Evolutionary conservation across 2,113 vertebrate genomes (phyloP).

Genomic region (Sapayoa aenigma): DNA sequence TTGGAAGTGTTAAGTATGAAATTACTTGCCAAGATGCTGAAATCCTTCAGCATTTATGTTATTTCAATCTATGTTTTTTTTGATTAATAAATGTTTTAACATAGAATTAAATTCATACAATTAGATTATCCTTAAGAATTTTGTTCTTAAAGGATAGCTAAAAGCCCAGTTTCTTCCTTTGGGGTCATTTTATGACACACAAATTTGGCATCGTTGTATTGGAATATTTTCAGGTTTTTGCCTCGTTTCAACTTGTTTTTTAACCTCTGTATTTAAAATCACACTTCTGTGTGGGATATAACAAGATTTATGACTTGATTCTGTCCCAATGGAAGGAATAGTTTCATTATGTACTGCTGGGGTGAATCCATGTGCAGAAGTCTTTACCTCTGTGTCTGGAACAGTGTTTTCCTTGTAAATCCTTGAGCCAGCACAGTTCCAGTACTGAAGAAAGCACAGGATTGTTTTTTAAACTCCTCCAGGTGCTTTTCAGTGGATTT

Average conservation of each 20-base stretch:
- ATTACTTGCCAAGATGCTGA: not conserved
- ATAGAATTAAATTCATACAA: not conserved
- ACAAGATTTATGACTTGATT: not conserved
- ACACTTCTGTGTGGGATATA: not conserved
- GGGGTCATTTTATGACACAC: not conserved
- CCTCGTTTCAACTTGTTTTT: not conserved
- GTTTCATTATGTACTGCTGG: not conserved
- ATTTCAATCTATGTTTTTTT: not conserved
- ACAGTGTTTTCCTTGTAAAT: not conserved
- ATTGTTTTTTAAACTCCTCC: conserved; percentile 6
- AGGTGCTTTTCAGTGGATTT: conserved; percentile 38
- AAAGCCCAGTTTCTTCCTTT: not conserved
- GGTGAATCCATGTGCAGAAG: not conserved
- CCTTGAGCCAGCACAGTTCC: not conserved
- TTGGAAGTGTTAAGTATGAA: not conserved
- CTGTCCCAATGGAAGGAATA: fast-evolving
- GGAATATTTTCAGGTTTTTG: not conserved
- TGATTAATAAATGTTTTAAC: not conserved
- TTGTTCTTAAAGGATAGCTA: not conserved
- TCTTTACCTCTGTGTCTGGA: not conserved
- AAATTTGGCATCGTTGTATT: fast-evolving
- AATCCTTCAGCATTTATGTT: not conserved
- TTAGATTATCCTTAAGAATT: not conserved
- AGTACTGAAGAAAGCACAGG: conserved; percentile 6
- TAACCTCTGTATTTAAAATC: not conserved